Percentiles rank a stretch among this genome's conserved stretches.
phyloP scores from a whole-genome alignment of 1,140 invertebrate genomes.

The Megalonaias nervosa region DNA sequence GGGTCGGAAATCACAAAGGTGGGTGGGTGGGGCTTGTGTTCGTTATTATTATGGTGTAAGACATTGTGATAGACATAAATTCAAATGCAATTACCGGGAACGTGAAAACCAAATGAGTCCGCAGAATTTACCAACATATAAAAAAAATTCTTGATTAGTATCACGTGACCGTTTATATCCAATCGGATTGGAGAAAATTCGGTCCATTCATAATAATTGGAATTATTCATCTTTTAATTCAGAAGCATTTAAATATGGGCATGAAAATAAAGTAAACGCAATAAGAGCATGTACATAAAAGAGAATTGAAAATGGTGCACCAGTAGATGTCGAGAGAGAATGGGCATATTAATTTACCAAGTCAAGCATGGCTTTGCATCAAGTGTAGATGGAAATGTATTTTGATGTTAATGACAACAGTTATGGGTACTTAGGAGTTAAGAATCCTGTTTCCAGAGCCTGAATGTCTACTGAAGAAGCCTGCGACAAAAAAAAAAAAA shows the following conservation, averaged over 20 bases:
- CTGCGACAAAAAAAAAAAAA: too few relatives aligned
- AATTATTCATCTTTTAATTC: not conserved
- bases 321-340: not conserved
- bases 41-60: too few relatives aligned
- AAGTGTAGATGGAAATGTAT: not conserved
- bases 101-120: too few relatives aligned
- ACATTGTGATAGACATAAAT: too few relatives aligned
- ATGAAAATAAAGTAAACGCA: not conserved
- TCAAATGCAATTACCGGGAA: too few relatives aligned
- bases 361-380: not conserved
- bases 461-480: not conserved
- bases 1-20: too few relatives aligned
- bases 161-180: too few relatives aligned
- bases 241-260: not conserved
- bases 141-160: too few relatives aligned
- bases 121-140: too few relatives aligned
- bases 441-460: not conserved
- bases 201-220: too few relatives aligned
- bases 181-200: too few relatives aligned
- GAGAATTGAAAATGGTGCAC: not conserved
- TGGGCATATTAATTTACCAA: not conserved
- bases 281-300: not conserved
- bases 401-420: not conserved
- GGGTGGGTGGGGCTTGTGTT: too few relatives aligned
- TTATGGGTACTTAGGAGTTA: not conserved